These are phyloP conservation scores for Lineus longissimus DNA, from an alignment of 1,140 invertebrate genomes.

Conservation along the genomic window DNA sequence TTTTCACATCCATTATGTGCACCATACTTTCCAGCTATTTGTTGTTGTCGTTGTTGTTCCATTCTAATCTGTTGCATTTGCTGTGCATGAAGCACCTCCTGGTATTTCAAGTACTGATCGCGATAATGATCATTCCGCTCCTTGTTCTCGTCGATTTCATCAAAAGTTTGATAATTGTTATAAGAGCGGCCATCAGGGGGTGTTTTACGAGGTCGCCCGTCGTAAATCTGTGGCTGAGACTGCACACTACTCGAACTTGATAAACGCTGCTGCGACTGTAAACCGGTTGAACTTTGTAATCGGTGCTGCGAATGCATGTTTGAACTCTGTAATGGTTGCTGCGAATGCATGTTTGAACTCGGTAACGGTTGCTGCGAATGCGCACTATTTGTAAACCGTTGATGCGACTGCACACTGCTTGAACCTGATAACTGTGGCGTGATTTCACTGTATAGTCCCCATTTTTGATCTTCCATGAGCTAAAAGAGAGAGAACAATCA, in stretches of 20 bases:
- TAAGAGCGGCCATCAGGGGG: conserved; percentile 53
- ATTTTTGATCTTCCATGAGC: not conserved
- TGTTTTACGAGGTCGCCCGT: conserved; percentile 58
- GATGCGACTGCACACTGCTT: not conserved
- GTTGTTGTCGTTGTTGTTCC: no score
- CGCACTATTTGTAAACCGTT: not conserved
- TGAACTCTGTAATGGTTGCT: no score
- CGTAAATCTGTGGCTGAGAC: not conserved
- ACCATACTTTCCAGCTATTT: no score
- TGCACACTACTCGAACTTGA: not conserved
- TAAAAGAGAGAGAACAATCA: conserved; percentile 10
- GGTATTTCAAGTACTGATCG: not conserved
- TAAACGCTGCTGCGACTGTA: not conserved
- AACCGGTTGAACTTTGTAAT: no score
- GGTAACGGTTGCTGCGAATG: not conserved
- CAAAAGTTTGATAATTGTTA: conserved; percentile 28
- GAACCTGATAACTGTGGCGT: not conserved
- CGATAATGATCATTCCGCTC: not conserved
- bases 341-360: no score
- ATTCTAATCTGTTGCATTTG: not conserved
- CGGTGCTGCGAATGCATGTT: no score
- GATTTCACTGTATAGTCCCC: not conserved
- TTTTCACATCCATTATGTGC: not conserved
- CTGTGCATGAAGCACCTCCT: not conserved
- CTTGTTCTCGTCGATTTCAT: conserved; percentile 66